Conservation (phyloP, 1,140 invertebrate genomes). For the Cydia splendana region DNA sequence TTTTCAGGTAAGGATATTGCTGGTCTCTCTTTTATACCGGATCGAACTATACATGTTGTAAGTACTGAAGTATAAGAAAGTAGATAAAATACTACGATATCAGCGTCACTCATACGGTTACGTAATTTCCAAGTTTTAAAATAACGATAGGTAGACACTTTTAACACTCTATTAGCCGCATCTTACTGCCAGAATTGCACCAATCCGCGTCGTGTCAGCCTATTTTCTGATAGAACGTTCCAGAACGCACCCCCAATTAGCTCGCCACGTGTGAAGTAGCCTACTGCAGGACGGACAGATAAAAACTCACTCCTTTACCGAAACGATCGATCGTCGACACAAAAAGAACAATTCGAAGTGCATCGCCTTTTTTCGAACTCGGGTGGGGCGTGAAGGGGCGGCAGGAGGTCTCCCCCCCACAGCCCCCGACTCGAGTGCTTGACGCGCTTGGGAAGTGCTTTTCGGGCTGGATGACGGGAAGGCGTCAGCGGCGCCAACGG, state of each 20-base stretch:
- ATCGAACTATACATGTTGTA: background rate
- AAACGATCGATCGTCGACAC: constrained; percentile 77
- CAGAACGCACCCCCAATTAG: constrained; percentile 57
- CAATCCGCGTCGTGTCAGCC: constrained; percentile 34
- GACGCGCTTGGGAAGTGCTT: constrained; percentile 67
- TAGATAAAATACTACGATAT: background rate
- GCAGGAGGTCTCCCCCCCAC: constrained; percentile 42
- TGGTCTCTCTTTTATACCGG: background rate
- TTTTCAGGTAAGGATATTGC: constrained; percentile 47
- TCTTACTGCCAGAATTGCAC: constrained; percentile 41
- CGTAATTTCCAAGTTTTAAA: background rate
- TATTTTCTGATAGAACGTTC: constrained; percentile 59
- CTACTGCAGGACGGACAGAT: constrained; percentile 62
- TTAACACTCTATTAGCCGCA: background rate
- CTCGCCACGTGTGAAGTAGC: constrained; percentile 66
- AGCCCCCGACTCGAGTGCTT: constrained; percentile 46
- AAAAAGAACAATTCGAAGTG: constrained; percentile 78
- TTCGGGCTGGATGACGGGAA: constrained; percentile 65
- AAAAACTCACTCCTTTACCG: constrained; percentile 75
- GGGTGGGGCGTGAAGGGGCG: constrained; percentile 48
- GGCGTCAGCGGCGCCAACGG: constrained; percentile 57
- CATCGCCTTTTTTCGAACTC: constrained; percentile 77
- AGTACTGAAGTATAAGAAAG: background rate
- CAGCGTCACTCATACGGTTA: background rate
- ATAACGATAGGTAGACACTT: background rate